Base-by-base conservation (phyloP, 2,113 vertebrate species). In the Cervus canadensis region DNA sequence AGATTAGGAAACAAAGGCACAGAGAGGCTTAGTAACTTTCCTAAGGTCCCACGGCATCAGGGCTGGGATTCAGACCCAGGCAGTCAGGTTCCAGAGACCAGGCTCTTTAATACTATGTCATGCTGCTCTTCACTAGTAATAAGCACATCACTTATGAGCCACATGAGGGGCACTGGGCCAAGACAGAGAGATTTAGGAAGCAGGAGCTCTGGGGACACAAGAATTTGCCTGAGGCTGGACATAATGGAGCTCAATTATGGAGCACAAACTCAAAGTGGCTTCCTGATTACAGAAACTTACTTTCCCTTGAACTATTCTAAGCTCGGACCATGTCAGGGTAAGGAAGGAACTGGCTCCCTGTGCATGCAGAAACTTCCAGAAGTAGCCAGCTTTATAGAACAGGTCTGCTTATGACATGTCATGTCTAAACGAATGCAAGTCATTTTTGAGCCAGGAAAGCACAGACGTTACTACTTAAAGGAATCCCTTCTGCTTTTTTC, bases 291-390 rank as follows among this genome's bases (percentile, higher is more conserved):
- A 71, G 48, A 89, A 85, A 25, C 9, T 2, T 67, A 45, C 67
- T 87, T 71, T 56, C 87, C 57, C 43, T 36, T 21, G 30, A 92
- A 89, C 71, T 78, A 1, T 84, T 92, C 89, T 95, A 91, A 89
- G 54, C 64, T 87, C 87, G 78, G 94, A 85, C 64, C 54, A 40
- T 88, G 89, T 97, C 13, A 14, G 87, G 78, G 83, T 91, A 91
- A 91, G 87, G 76, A 86, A 96, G 83, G 79, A 92, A 81, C 36
- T 97, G 93, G 78, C 56, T 89, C 67, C 14, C 36, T 50, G 5
- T 48, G 16, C 56, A 33, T 82, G 15, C 71, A 89, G 86, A 95
- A 93, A 96, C 56, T 92, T 93, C 91, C 43, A 92, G 89, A 92
- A 78, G 92, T 45, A 25, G 52, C 64, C 45, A 56, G 59, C 17